Percentiles rank a stretch among this genome's conserved stretches.
phyloP scores from a whole-genome alignment of 92 coral and sea anemone genomes.

The Zoanthus sansibaricus region DNA sequence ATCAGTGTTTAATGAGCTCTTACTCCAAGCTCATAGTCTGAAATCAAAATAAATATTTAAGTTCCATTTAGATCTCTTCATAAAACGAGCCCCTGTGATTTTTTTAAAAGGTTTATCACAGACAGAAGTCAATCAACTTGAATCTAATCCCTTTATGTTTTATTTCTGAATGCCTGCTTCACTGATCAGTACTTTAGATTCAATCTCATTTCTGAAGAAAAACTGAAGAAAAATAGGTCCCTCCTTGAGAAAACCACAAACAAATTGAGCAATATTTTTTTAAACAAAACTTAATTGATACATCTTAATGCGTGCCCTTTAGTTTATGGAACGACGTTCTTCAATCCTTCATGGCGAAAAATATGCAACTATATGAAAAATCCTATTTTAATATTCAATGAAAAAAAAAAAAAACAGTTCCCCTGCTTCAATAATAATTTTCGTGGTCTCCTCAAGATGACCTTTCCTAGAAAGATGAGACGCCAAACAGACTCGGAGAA shows the following conservation, averaged over 20 bases:
- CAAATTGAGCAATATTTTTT: constrained; percentile 11
- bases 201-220: not conserved
- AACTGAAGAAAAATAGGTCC: constrained; percentile 20
- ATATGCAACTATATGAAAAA: not conserved
- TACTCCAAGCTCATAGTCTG: constrained; percentile 5
- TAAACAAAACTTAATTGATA: constrained; percentile 28
- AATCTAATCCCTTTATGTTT: constrained; percentile 23
- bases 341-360: not conserved
- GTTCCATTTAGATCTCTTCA: constrained; percentile 16
- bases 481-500: not conserved
- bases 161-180: constrained; percentile 22
- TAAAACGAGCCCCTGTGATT: not conserved
- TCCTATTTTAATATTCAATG: not conserved
- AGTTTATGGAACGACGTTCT: not conserved
- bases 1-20: constrained; percentile 35
- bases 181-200: constrained; percentile 26
- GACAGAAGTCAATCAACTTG: constrained; percentile 20
- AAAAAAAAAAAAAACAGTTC: constrained; percentile 12
- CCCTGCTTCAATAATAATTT: not conserved
- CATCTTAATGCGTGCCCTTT: not conserved
- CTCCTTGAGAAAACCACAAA: constrained; percentile 22
- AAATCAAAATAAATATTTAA: constrained; percentile 38
- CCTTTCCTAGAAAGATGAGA: constrained; percentile 1
- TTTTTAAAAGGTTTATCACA: constrained; percentile 21
- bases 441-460: constrained; percentile 1